phyloP scores from a whole-genome alignment of 2,888 invertebrate species.

The Therioaphis trifolii region DNA sequence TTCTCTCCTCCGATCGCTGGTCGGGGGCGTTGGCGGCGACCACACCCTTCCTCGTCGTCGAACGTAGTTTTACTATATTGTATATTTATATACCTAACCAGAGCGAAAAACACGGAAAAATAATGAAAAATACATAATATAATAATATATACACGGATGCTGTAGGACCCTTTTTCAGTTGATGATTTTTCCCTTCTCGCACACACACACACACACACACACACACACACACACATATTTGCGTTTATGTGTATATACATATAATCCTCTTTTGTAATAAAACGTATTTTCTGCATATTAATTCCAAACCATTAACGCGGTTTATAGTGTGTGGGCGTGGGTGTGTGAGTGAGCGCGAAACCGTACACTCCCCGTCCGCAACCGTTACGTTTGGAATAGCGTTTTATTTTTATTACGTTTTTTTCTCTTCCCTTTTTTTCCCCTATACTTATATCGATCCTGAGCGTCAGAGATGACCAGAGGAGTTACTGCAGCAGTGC shows the following conservation, averaged over 20 bases:
- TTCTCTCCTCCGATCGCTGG: neutral
- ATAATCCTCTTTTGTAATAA: conserved; percentile 62
- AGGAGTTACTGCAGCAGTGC: neutral
- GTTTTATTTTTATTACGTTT: conserved; percentile 54
- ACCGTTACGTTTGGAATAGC: conserved; percentile 12
- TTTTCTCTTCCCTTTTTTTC: neutral
- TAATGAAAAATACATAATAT: conserved; percentile 53
- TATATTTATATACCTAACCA: too few relatives aligned
- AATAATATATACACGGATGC: neutral
- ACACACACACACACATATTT: too few relatives aligned
- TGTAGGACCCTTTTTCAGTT: conserved; percentile 48
- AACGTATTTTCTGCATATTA: conserved; percentile 63
- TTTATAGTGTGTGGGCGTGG: conserved; percentile 44
- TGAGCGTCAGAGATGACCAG: conserved; percentile 37
- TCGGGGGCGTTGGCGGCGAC: neutral
- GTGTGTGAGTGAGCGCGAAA: neutral
- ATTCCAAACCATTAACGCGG: conserved; percentile 62
- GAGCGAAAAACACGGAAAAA: conserved; percentile 35
- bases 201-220: neutral
- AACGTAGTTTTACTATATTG: too few relatives aligned
- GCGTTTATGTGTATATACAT: neutral
- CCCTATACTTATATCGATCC: neutral
- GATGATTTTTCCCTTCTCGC: conserved; percentile 52
- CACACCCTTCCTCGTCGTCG: too few relatives aligned
- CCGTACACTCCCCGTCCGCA: conserved; percentile 6